Base-by-base conservation (phyloP, 2,888 invertebrate species). In the Pheosia gnoma region DNA sequence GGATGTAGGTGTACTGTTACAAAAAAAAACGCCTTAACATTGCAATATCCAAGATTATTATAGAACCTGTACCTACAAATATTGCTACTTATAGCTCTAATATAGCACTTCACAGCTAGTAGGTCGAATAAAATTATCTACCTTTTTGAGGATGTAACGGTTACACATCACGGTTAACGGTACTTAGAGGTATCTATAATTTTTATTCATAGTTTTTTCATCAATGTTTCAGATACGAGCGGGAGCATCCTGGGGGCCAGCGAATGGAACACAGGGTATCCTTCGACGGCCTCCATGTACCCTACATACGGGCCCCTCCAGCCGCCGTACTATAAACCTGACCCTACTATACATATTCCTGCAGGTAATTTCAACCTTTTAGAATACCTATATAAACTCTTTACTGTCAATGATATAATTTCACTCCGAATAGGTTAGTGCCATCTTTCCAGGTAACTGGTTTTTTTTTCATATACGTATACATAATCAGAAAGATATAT, bases 261-360 rank as follows among this genome's bases (percentile, higher is more conserved):
- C 63, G 95, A 95, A 75, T 95, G 95, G 95, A 95, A 95, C 72
- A 95, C 95, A 6, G 94, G 94, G 3, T 95, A 94, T 72, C 84
- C 93, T 3, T 91, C 94, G 3, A 87, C 94, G 41, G 83, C 94
- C 0, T 78, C 94, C 36, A 89, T 95, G 62, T 94, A 94, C 67
- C 88, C 94, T 8, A 81, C 94, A 39, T 95, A 95, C 79, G 92
- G 94, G 62, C 93, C 95, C 4, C 88, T 95, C 55, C 94, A 94
- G 72, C 90, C 93, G 57, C 81, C 91, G 49, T 92, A 90, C 82
- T 94, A 94, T 79, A 95, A 93, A 80, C 94, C 94, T 37, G 95
- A 95, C 56, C 89, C 94, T 68, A 80, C 94, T 39, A 89, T 95
- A 77, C 95, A 96, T 77, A 89, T 96, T 85, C 95, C 95, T 63